Conservation (phyloP, 2,113 vertebrate genomes). For the Vanacampus margaritifer region DNA sequence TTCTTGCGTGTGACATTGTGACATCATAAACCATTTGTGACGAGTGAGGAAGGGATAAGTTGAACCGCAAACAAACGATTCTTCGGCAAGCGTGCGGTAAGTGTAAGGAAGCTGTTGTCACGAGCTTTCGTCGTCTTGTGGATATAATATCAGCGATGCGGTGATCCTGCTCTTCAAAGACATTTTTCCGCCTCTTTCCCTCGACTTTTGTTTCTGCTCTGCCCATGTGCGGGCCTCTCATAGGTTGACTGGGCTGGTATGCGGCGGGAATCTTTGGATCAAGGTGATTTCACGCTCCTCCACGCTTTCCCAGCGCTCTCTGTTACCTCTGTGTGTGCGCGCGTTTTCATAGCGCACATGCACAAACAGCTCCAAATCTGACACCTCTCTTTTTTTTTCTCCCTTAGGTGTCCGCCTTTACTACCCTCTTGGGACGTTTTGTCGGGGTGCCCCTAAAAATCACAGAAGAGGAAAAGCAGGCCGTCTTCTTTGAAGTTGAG, state of each 20-base stretch:
- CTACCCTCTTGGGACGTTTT: slow-evolving; percentile 25
- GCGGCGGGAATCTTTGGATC: slow-evolving; percentile 80
- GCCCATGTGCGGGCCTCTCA: slow-evolving; percentile 55
- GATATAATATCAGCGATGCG: background rate
- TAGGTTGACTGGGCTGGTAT: slow-evolving; percentile 77
- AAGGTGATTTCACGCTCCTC: slow-evolving; percentile 82
- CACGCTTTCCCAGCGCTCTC: slow-evolving; percentile 79
- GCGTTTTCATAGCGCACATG: slow-evolving; percentile 74
- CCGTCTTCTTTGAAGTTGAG: slow-evolving; percentile 60
- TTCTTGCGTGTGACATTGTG: too few relatives aligned
- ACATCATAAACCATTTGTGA: too few relatives aligned
- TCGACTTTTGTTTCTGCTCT: background rate
- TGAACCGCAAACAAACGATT: too few relatives aligned
- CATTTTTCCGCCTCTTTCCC: background rate
- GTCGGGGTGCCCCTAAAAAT: slow-evolving; percentile 8
- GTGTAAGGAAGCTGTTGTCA: too few relatives aligned
- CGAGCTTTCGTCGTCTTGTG: slow-evolving; percentile 12
- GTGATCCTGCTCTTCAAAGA: background rate
- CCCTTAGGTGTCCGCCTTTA: slow-evolving; percentile 40
- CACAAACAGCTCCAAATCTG: slow-evolving; percentile 60
- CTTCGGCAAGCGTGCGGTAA: too few relatives aligned
- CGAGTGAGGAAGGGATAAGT: too few relatives aligned
- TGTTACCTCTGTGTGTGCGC: slow-evolving; percentile 74
- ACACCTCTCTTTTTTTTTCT: slow-evolving; percentile 59
- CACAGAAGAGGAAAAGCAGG: slow-evolving; percentile 19